A percentile compares a stretch with the other conserved stretches of the same genome.
Conservation (phyloP, 1,140 invertebrate species). For the Microvelia longipes region DNA sequence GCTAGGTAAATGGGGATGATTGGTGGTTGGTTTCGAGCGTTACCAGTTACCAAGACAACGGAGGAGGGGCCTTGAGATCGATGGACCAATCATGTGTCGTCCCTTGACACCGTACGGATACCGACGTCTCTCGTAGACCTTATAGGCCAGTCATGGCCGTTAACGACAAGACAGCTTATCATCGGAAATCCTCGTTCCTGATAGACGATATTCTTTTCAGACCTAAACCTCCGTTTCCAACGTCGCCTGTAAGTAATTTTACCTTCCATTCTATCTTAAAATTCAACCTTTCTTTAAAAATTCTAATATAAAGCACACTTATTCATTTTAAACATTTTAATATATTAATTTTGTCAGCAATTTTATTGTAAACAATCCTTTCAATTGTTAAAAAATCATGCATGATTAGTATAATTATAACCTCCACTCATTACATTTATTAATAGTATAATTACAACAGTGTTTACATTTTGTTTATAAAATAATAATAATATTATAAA, state of each 20-base stretch:
- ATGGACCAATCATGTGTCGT: not conserved
- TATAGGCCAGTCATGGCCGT: slow-evolving; percentile 1
- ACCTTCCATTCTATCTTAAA: too few relatives aligned
- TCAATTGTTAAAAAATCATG: too few relatives aligned
- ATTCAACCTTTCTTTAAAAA: too few relatives aligned
- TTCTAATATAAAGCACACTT: too few relatives aligned
- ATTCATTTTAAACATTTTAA: too few relatives aligned
- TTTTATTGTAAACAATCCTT: too few relatives aligned
- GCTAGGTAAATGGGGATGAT: not conserved
- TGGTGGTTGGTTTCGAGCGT: not conserved
- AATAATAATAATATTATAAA: too few relatives aligned
- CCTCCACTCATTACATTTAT: too few relatives aligned
- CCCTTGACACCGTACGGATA: not conserved
- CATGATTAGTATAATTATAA: too few relatives aligned
- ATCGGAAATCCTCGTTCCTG: slow-evolving; percentile 7
- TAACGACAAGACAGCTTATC: slow-evolving; percentile 1
- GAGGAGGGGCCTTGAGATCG: not conserved
- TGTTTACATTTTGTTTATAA: too few relatives aligned
- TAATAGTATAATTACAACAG: too few relatives aligned
- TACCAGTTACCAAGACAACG: not conserved
- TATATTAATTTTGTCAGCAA: too few relatives aligned
- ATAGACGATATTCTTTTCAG: slow-evolving; percentile 12
- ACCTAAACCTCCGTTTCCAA: not conserved
- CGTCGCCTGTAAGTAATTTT: not conserved
- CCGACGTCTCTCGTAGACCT: not conserved